Evolutionary conservation across 2,888 invertebrate species (phyloP), one percentile per base, ranked within the genome.

Genomic region (Sthenelais limicola): DNA sequence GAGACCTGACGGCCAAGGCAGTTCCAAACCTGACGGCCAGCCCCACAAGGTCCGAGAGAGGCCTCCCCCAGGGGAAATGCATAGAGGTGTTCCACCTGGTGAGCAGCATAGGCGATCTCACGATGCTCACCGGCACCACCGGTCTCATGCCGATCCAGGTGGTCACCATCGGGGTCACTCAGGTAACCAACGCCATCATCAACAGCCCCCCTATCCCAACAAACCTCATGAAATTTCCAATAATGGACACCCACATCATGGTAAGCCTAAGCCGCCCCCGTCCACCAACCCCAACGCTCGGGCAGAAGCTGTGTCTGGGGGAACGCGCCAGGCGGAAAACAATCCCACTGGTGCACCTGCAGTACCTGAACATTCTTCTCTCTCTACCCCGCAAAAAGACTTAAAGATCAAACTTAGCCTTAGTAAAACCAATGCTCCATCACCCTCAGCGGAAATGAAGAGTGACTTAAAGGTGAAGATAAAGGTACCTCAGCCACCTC

Each of bases 401-500:
- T 66, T 66, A 66, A 66, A 66, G 43, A 35, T 49, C 4, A 54
- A 70, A 32, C 24, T 43, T 26, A 54, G 26, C 54, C 54, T n/a
- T n/a, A n/a, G 52, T 43, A 52, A 70, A 26, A 9, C 54, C 5
- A 32, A 48, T 28, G 15, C 47, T 7, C 47, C 30, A 18, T 48
- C 67, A 26, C 67, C 67, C 21, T 35, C 32, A 32, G 26, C 70
- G 21, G 70, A 70, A 28, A 18, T 28, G 1, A 52, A 33, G n/a
- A 33, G 33, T n/a, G 51, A 68, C 21, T n/a, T 54, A 18, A 70
- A 54, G 43, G 38, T 70, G 70, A 70, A 70, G 30, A 70, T 70
- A 26, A 70, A 54, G 9, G 38, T 70, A 12, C 48, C 35, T 24
- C 54, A 26, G 30, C 56, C 70, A 18, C 70, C 70, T 9, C 28